A percentile compares a stretch with the other conserved stretches of the same genome.
phyloP scores from a whole-genome alignment of 2,797 vertebrate genomes.

The Garrulus glandarius region DNA sequence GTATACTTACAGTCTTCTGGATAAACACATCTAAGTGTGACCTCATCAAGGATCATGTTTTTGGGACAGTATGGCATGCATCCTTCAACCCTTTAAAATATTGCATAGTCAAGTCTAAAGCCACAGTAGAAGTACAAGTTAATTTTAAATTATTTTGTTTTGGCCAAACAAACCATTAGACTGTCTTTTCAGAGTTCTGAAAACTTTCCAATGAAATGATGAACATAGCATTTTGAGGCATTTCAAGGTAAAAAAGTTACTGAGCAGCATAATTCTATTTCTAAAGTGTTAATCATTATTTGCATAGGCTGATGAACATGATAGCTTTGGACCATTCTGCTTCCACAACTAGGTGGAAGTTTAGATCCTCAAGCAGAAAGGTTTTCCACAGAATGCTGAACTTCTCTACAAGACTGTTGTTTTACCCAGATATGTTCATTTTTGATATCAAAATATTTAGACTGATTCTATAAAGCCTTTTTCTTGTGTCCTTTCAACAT shows the following conservation, averaged over 20 bases:
- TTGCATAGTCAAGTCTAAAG: neutral
- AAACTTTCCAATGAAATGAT: neutral
- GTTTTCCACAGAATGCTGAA: neutral
- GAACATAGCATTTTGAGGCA: neutral
- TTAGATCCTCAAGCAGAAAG: neutral
- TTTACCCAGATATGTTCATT: neutral
- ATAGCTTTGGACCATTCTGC: neutral
- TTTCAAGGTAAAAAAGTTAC: neutral
- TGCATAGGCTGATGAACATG: neutral
- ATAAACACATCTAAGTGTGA: conserved; percentile 95
- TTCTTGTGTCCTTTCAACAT: neutral
- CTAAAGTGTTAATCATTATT: neutral
- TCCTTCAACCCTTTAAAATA: conserved; percentile 88
- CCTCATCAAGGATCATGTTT: conserved; percentile 93
- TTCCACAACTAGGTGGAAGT: neutral
- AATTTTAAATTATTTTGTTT: neutral
- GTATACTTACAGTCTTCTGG: conserved; percentile 91
- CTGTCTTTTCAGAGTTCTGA: neutral
- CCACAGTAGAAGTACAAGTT: neutral
- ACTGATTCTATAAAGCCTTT: neutral
- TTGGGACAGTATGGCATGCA: conserved; percentile 94
- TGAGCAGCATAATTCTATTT: neutral
- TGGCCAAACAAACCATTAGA: neutral
- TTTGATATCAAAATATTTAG: neutral
- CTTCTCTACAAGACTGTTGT: neutral